These are phyloP conservation scores for Nemotelus nigrinus DNA, from an alignment of 2,888 invertebrate species.

Conservation along the genomic window DNA sequence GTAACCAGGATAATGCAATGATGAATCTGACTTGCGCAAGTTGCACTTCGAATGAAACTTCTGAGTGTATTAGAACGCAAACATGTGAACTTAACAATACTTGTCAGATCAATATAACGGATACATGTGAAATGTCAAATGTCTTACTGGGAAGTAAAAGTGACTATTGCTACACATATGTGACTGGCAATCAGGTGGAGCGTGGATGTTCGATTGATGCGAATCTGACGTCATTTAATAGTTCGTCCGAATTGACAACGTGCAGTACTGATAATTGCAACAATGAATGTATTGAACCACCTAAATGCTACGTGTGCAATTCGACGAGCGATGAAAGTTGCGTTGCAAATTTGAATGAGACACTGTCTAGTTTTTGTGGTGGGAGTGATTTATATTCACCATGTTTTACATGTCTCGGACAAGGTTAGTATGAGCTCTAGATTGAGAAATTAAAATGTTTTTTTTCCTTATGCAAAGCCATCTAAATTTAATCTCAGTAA, in stretches of 20 bases:
- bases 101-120: background rate
- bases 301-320: constrained; percentile 5
- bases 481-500: too few species aligned
- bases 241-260: background rate
- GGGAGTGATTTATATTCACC: background rate
- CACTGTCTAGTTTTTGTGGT: background rate
- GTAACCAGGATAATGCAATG: background rate
- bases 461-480: too few species aligned
- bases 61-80: background rate
- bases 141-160: background rate
- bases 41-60: background rate
- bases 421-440: background rate
- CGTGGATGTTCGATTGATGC: background rate
- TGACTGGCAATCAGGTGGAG: background rate
- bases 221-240: background rate
- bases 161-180: background rate
- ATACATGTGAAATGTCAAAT: background rate
- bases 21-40: background rate
- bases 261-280: constrained; percentile 15
- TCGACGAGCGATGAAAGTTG: constrained; percentile 51
- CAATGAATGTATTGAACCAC: background rate
- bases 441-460: too few species aligned
- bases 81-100: background rate
- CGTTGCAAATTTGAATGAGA: background rate
- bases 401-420: constrained; percentile 5